Percentiles rank a stretch among this genome's conserved stretches.
Evolutionary conservation across 2,113 vertebrate genomes (phyloP).

Genomic region (Salvelinus fontinalis): DNA sequence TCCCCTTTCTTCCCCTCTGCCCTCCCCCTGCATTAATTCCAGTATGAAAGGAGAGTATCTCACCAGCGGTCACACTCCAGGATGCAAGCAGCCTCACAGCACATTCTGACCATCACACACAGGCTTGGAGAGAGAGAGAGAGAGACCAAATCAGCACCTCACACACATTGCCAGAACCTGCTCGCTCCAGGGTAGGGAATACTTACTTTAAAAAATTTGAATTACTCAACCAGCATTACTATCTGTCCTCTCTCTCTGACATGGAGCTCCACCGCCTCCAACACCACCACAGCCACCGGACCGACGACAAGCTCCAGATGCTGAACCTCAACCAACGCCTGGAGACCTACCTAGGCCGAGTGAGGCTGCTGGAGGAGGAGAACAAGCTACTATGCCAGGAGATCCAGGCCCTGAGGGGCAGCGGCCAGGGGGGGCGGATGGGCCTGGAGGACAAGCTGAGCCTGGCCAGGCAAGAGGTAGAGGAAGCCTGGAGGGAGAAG

Average conservation of each 20-base stretch:
- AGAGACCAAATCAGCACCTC: slow-evolving; percentile 18
- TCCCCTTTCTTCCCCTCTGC: slow-evolving; percentile 24
- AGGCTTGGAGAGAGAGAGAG: slow-evolving; percentile 29
- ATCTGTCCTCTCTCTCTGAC: not conserved
- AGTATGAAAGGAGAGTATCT: slow-evolving; percentile 66
- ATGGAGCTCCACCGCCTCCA: slow-evolving; percentile 65
- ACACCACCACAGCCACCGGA: slow-evolving; percentile 44
- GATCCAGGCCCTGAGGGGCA: slow-evolving; percentile 72
- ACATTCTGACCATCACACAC: slow-evolving; percentile 11
- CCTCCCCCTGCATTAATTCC: slow-evolving; percentile 58
- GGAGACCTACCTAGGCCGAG: slow-evolving; percentile 85
- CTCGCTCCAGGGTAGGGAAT: slow-evolving; percentile 15
- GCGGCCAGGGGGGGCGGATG: slow-evolving; percentile 35
- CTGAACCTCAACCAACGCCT: slow-evolving; percentile 89
- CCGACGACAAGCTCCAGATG: slow-evolving; percentile 88
- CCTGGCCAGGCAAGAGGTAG: slow-evolving; percentile 73
- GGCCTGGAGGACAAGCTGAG: slow-evolving; percentile 79
- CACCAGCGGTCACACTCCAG: slow-evolving; percentile 45
- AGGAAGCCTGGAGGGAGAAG: slow-evolving; percentile 78
- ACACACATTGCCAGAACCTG: slow-evolving; percentile 21
- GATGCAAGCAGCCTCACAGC: slow-evolving; percentile 38
- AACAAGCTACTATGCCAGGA: slow-evolving; percentile 79
- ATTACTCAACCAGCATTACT: not conserved
- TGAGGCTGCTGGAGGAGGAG: slow-evolving; percentile 89
- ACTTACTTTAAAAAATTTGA: too few species aligned